Base-by-base conservation (phyloP, 1,140 invertebrate genomes). In the Artemia franciscana region DNA sequence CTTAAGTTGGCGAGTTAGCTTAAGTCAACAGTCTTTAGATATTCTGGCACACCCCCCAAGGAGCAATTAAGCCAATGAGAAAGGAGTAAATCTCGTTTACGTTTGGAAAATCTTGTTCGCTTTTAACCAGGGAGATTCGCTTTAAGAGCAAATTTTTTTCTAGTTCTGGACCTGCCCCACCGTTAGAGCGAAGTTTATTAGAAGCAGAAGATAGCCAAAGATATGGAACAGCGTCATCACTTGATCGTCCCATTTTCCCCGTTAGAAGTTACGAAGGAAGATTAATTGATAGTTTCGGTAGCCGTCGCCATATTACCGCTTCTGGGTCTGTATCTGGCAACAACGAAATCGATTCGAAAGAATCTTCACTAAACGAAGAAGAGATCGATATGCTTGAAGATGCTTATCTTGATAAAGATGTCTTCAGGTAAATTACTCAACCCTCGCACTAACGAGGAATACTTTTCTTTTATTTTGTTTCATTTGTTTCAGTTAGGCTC, bases 371-470 rank as follows among this genome's bases (percentile, higher is more conserved):
- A 0, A 79, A 82, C 68, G 81, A 83, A 66, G 78, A 78, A 63
- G 82, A 82, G 63, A 79, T 82, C 66, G 83, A 85, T 69, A 75
- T 82, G 51, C 70, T 86, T 63, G 74, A 78, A 26, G 84, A 87
- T 70, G 78, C 77, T 0, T 74, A 80, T 51, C 71, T 69, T 5
- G 82, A 85, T 28, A 84, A 84, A 68, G 78, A 85, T 66, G 71
- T 84, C 5, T 78, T 84, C 61, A 73, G 84, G 73, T 74, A 67
- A 70, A 57, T 70, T 56, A 71, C 71, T 21, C 9, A 18, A 7
- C n/a, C 7, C 18, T 58, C 26, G 18, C 59, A 57, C 9, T 57
- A 58, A 58, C n/a, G 21, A 26, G 9, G 9, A n/a, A n/a, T n/a
- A n/a, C n/a, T n/a, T n/a, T n/a, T n/a, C n/a, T n/a, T n/a, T n/a